These are phyloP conservation scores for Trichonephila inaurata DNA, from an alignment of 1,140 invertebrate species.

Conservation along the genomic window DNA sequence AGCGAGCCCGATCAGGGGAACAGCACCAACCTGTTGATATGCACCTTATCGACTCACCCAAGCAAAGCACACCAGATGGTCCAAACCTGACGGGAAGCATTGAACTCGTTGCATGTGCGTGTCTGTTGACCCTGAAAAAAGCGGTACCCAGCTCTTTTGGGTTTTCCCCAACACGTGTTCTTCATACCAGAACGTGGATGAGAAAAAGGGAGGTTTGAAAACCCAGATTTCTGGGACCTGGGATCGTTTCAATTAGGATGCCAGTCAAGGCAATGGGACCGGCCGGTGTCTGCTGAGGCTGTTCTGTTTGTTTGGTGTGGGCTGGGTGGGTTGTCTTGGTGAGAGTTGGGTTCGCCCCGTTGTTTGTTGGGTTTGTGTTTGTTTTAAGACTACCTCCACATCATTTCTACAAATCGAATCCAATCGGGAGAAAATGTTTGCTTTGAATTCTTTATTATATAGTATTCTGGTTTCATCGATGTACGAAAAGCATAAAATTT, in stretches of 20 bases:
- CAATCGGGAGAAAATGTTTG: too few relatives aligned
- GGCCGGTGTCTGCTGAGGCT: not conserved
- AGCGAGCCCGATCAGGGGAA: not conserved
- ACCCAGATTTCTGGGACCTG: constrained; percentile 14
- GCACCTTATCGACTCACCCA: not conserved
- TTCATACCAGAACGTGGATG: not conserved
- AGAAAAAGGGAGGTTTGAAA: not conserved
- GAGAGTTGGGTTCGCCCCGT: not conserved
- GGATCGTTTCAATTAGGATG: constrained; percentile 31
- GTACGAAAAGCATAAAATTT: too few relatives aligned
- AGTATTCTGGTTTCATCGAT: too few relatives aligned
- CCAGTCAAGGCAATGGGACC: not conserved
- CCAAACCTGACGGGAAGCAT: not conserved
- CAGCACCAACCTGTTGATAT: not conserved
- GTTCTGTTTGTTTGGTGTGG: not conserved
- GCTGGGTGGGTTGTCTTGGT: not conserved
- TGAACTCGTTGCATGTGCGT: constrained; percentile 6
- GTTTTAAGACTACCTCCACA: not conserved
- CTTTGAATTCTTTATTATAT: too few relatives aligned
- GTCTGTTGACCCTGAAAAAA: not conserved
- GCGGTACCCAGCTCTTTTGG: constrained; percentile 25
- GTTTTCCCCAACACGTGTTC: constrained; percentile 45
- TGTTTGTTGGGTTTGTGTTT: not conserved
- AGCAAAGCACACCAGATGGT: not conserved
- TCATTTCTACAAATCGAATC: too few relatives aligned